Percentiles rank a stretch among this genome's conserved stretches.
These are phyloP conservation scores for Mobula birostris DNA, from an alignment of 2,113 vertebrate genomes.

Conservation along the genomic window DNA sequence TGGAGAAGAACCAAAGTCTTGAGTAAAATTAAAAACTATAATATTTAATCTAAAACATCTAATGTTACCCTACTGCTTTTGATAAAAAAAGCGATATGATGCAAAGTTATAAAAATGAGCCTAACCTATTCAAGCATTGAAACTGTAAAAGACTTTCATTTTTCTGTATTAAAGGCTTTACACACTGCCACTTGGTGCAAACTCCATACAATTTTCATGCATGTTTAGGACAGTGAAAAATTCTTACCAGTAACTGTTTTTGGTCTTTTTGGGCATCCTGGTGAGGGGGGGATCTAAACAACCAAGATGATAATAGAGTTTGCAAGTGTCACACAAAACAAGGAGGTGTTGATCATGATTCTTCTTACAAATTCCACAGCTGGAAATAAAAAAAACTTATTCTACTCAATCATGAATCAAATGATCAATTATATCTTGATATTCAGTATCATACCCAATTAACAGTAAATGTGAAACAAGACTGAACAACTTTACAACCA, in stretches of 20 bases:
- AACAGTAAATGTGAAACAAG: neutral
- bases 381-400: constrained; percentile 44
- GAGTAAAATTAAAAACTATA: neutral
- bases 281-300: constrained; percentile 94
- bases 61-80: neutral
- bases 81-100: neutral
- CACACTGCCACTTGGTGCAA: neutral
- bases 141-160: neutral
- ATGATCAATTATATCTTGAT: neutral
- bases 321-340: constrained; percentile 91
- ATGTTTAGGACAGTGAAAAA: neutral
- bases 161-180: neutral
- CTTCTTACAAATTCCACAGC: constrained; percentile 98
- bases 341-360: constrained; percentile 95
- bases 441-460: neutral
- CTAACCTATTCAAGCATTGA: too few species aligned
- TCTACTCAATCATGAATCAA: neutral
- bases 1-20: neutral
- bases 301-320: constrained; percentile 95
- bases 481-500: neutral
- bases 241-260: constrained; percentile 96
- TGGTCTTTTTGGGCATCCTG: constrained; percentile 96
- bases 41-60: neutral
- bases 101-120: neutral
- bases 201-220: neutral